These are phyloP conservation scores for Coelinius sp. DNA, from an alignment of 2,888 invertebrate species.

Conservation along the genomic window DNA sequence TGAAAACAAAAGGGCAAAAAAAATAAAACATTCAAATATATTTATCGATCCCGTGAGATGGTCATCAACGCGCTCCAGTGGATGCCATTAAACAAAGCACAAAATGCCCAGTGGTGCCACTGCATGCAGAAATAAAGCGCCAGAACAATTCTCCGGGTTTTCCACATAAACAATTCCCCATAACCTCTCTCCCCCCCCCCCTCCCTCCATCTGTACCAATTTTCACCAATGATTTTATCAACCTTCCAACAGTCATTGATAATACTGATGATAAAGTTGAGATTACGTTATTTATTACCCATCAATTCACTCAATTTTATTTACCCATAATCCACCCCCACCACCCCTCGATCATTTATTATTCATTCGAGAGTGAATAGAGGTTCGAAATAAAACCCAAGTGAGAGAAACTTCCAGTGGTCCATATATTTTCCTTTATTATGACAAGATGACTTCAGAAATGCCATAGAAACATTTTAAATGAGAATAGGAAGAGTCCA, in stretches of 20 bases:
- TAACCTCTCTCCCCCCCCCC: neutral
- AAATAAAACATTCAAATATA: conserved; percentile 19
- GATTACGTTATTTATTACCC: conserved; percentile 34
- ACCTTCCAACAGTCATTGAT: conserved; percentile 10
- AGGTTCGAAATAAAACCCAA: neutral
- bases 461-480: neutral
- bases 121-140: neutral
- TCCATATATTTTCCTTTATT: conserved; percentile 1
- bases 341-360: neutral
- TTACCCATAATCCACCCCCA: neutral
- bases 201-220: neutral
- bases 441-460: neutral
- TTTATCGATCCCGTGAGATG: conserved; percentile 41
- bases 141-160: neutral
- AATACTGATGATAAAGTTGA: conserved; percentile 22
- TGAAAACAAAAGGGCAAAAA: no score
- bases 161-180: neutral
- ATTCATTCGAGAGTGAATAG: neutral
- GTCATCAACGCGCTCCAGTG: neutral
- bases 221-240: conserved; percentile 43
- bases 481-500: conserved; percentile 13
- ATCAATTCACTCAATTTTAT: neutral
- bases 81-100: conserved; percentile 34
- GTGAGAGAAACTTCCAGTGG: neutral
- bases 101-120: neutral